These are phyloP conservation scores for Antechinus stuartii DNA, from an alignment of 2,113 vertebrate species.

Conservation along the genomic window DNA sequence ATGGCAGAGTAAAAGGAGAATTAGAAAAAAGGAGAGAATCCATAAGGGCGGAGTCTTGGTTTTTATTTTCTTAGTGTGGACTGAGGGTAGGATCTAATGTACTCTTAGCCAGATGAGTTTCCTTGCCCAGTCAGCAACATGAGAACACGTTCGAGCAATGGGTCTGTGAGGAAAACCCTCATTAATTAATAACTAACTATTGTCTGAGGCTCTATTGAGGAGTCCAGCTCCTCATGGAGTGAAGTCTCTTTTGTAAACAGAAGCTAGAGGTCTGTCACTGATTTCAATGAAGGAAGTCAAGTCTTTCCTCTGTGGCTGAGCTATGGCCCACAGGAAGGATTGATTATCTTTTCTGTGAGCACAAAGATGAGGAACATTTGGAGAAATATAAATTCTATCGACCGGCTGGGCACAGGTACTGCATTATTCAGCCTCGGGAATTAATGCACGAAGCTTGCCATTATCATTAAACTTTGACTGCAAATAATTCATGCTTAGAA, in stretches of 20 bases:
- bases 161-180: slow-evolving; percentile 54
- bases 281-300: not conserved
- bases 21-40: not conserved
- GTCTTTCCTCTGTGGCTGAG: not conserved
- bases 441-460: slow-evolving; percentile 71
- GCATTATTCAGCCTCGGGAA: slow-evolving; percentile 74
- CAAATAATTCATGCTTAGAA: slow-evolving; percentile 79
- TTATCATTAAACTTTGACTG: slow-evolving; percentile 73
- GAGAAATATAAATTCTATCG: slow-evolving; percentile 72
- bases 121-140: not conserved
- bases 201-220: slow-evolving; percentile 1
- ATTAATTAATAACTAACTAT: slow-evolving; percentile 67
- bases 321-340: not conserved
- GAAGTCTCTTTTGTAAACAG: slow-evolving; percentile 5
- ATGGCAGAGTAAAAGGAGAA: not conserved
- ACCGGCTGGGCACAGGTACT: slow-evolving; percentile 39
- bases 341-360: slow-evolving; percentile 1
- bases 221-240: not conserved
- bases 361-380: slow-evolving; percentile 55
- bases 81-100: not conserved
- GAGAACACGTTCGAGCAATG: slow-evolving; percentile 39
- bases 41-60: not conserved
- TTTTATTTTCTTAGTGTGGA: slow-evolving; percentile 9
- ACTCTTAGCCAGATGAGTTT: slow-evolving; percentile 9
- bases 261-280: not conserved